Conservation (phyloP, 2,797 vertebrate species). For the Graptemys geographica region DNA sequence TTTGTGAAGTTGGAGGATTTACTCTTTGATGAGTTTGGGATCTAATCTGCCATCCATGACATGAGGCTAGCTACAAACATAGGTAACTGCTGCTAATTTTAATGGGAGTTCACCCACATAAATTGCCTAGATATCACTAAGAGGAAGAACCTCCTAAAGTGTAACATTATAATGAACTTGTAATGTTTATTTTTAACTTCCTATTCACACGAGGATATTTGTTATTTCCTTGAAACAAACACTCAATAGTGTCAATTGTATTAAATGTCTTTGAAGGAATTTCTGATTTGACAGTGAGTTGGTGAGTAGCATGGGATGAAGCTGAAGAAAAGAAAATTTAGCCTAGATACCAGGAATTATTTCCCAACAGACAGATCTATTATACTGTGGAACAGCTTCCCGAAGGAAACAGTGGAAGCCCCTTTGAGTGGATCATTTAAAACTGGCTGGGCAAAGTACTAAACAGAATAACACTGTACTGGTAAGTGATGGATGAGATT, state of each 20-base stretch:
- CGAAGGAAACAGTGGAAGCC: not conserved
- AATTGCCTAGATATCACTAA: conserved; percentile 4
- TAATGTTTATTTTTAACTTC: not conserved
- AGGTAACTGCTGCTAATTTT: conserved; percentile 56
- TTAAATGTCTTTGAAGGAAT: not conserved
- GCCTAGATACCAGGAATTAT: not conserved
- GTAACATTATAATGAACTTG: not conserved
- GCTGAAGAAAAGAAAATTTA: not conserved
- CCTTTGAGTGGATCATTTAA: not conserved
- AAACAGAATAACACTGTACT: not conserved
- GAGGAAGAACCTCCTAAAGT: not conserved
- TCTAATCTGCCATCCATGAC: conserved; percentile 36
- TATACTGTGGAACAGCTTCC: conserved; percentile 4
- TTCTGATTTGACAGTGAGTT: not conserved
- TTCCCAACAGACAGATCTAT: conserved; percentile 26
- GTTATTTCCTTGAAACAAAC: not conserved
- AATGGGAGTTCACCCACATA: conserved; percentile 39
- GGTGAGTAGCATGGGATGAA: not conserved
- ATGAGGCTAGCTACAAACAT: not conserved
- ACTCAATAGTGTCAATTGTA: not conserved
- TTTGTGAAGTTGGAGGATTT: conserved; percentile 22
- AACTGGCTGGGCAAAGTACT: not conserved
- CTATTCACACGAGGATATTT: not conserved
- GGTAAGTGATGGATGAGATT: not conserved
- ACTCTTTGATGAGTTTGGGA: not conserved